phyloP scores from a whole-genome alignment of 1,140 invertebrate genomes.

The Drusus annulatus region DNA sequence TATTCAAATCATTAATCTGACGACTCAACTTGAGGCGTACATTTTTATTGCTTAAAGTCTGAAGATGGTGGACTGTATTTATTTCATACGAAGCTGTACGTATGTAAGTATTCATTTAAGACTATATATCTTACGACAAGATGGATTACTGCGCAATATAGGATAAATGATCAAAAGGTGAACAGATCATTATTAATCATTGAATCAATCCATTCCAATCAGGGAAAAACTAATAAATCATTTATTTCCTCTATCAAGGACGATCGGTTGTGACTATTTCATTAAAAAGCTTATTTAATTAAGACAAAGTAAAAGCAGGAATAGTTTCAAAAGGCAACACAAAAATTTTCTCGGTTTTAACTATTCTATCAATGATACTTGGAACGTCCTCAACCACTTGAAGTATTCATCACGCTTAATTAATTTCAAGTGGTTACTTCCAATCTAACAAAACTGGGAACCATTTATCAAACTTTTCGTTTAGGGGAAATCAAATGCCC shows the following conservation, averaged over 20 bases:
- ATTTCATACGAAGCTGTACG: too few species aligned
- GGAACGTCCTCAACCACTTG: not conserved
- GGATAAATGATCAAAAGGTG: not conserved
- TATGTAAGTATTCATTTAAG: too few species aligned
- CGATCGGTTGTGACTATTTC: too few species aligned
- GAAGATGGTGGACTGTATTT: too few species aligned
- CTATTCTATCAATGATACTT: conserved; percentile 20
- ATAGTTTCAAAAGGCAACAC: too few species aligned
- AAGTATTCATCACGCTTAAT: conserved; percentile 11
- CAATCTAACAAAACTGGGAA: conserved; percentile 37
- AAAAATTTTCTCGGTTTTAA: not conserved
- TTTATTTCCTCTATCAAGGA: too few species aligned
- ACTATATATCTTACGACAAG: not conserved
- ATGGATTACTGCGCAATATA: not conserved
- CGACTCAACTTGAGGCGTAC: too few species aligned
- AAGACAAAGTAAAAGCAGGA: too few species aligned
- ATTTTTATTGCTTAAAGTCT: too few species aligned
- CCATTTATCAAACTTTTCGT: conserved; percentile 47
- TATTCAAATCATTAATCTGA: too few species aligned
- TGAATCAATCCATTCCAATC: not conserved
- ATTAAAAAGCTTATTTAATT: too few species aligned
- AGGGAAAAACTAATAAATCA: not conserved
- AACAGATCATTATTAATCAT: not conserved
- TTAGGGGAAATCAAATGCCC: conserved; percentile 47
- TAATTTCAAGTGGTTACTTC: conserved; percentile 41